Evolutionary conservation across 2,113 vertebrate genomes (phyloP), one percentile per base, ranked within the genome.

Genomic region (Callipepla californica): DNA sequence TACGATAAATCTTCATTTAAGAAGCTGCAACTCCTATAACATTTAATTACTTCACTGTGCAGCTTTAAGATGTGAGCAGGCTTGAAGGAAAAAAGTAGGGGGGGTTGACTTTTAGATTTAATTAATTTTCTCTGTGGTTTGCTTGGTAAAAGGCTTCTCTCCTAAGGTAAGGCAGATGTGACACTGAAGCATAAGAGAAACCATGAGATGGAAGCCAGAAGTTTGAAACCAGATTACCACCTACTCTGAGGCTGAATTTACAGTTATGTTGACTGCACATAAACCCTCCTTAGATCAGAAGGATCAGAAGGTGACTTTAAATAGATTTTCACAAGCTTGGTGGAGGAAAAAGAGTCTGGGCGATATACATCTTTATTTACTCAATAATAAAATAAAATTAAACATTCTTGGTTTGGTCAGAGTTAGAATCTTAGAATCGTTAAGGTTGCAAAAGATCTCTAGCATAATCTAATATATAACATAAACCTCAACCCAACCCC

Each of bases 1-100:
- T 86, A 80, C 2, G 15, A 88, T 57, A 90, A 91, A 68, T 84
- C 50, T 85, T 85, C 30, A 53, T 92, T 79, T 90, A 94, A 89
- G 67, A 80, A 89, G n/a, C n/a, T 80, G 48, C 40, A 82, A 50
- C 18, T 69, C 26, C 36, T 82, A 17, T 36, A 86, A 69, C 23
- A 62, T 92, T 62, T 87, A 85, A 80, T 91, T 87, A 66, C n/a
- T 91, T 85, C 55, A 42, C 30, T 30, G 7, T 20, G 7, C 15
- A 82, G 75, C 50, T 95, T 81, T 82, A 80, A 79, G 53, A 84
- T 58, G 34, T 3, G 15, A 79, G 63, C 81, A 53, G n/a, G 18
- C 26, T 94, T 82, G 40, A 85, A 65, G 53, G 25, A 44, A 51
- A 76, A 66, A 57, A 19, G 17, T 11, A 32, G 30, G 53, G 30